Base-by-base conservation (phyloP, 2,888 invertebrate genomes). In the Dilophus febrilis region DNA sequence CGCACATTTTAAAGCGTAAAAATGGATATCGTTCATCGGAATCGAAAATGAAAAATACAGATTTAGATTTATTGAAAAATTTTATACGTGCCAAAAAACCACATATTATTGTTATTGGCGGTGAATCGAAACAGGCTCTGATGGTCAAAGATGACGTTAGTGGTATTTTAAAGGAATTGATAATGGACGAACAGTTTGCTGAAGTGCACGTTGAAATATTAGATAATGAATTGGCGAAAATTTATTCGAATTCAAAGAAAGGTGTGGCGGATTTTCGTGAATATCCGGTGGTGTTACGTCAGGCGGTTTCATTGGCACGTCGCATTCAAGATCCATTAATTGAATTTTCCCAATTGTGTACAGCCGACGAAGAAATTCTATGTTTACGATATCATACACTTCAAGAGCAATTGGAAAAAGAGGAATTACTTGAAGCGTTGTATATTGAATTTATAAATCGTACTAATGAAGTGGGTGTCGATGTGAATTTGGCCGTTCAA, bases 391-490 rank as follows among this genome's bases (percentile, higher is more conserved):
- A 87, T 56, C 94, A 98, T 60, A 72, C 86, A 0, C 59, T 95
- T 35, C 77, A 83, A 64, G 83, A 84, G 54, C 80, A 84, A 53
- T 60, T 85, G 42, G 60, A 75, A 1, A 87, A 87, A 54, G 94
- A 95, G 42, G 85, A 87, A 38, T 64, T 97, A 34, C 60, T 88
- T 3, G 85, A 87, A 51, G 81, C 82, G 29, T 67, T 97, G 5
- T 78, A 83, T 46, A 63, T 90, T 40, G 94, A 97, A 66, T 85
- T 85, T 53, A 86, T 97, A 2, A 95, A 94, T 57, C 71, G 91
- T 40, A 87, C 94, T 0, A 98, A 97, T 57, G 97, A 97, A 69
- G 95, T 97, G 1, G 97, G 97, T 7, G 91, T 98, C 0, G 97
- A 98, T 54, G 78, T 98, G 10, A 98, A 98, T 57, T 72, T 85